These are phyloP conservation scores for Drosophila suzukii DNA, from an alignment of 1,140 invertebrate genomes.

Conservation along the genomic window DNA sequence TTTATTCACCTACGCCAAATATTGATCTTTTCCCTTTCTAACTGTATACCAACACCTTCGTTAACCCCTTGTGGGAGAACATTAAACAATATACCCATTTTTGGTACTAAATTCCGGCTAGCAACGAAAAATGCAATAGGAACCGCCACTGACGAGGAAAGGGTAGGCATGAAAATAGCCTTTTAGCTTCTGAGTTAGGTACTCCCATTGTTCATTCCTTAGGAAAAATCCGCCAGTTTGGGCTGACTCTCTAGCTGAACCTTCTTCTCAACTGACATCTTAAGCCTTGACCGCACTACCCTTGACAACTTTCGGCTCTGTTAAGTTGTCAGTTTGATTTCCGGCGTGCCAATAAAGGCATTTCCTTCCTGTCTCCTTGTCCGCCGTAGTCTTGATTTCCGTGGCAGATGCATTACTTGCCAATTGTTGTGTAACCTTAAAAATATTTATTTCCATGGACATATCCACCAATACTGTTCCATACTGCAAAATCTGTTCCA, in stretches of 20 bases:
- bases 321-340: conserved; percentile 58
- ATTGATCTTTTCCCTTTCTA: neutral
- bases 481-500: no score
- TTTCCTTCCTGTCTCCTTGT: conserved; percentile 33
- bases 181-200: no score
- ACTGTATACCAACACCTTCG: neutral
- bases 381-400: neutral
- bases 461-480: no score
- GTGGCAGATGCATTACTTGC: conserved; percentile 58
- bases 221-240: neutral
- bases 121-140: conserved; percentile 68
- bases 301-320: conserved; percentile 48
- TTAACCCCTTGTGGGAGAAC: neutral
- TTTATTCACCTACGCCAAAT: neutral
- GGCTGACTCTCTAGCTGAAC: neutral
- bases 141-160: conserved; percentile 7
- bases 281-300: neutral
- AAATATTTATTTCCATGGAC: conserved; percentile 45
- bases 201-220: no score
- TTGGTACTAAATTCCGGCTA: conserved; percentile 25
- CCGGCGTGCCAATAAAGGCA: conserved; percentile 66
- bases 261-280: neutral
- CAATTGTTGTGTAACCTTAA: conserved; percentile 65
- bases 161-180: neutral
- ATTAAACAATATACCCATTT: conserved; percentile 66